These are phyloP conservation scores for Nyctibius grandis DNA, from an alignment of 2,797 vertebrate genomes.

Conservation along the genomic window DNA sequence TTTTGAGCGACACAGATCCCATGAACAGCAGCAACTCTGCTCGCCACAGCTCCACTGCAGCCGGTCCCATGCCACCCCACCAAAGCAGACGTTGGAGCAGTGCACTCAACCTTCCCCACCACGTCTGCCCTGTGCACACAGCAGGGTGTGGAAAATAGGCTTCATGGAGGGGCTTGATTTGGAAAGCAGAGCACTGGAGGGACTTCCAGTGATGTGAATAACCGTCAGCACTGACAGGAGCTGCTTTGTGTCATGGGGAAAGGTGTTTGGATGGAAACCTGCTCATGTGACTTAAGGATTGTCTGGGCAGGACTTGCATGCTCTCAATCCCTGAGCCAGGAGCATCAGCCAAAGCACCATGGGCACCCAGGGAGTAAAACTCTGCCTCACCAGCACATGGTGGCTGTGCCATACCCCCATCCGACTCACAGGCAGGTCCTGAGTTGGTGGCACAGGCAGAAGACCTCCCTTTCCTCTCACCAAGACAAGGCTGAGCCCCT, in stretches of 20 bases:
- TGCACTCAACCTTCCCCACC: not conserved
- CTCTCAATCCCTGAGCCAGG: not conserved
- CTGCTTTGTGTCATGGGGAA: accelerated
- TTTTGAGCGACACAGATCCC: not conserved
- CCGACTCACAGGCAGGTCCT: accelerated
- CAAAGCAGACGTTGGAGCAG: accelerated
- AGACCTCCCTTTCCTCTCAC: accelerated
- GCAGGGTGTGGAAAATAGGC: accelerated
- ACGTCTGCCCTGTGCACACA: accelerated
- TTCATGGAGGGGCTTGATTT: not conserved
- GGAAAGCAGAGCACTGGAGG: not conserved
- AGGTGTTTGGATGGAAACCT: not conserved
- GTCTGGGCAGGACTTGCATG: not conserved
- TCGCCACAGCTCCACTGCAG: not conserved
- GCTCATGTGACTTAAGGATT: accelerated
- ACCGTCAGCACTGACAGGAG: not conserved
- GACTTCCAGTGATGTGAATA: accelerated
- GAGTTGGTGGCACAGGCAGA: not conserved
- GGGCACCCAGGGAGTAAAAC: accelerated
- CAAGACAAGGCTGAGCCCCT: not conserved
- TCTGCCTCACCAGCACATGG: accelerated
- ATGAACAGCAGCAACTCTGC: not conserved
- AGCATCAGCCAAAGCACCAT: not conserved
- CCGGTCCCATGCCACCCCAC: accelerated
- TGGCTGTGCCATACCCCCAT: not conserved